These are phyloP conservation scores for Rhea pennata DNA, from an alignment of 2,113 vertebrate species.

Conservation along the genomic window DNA sequence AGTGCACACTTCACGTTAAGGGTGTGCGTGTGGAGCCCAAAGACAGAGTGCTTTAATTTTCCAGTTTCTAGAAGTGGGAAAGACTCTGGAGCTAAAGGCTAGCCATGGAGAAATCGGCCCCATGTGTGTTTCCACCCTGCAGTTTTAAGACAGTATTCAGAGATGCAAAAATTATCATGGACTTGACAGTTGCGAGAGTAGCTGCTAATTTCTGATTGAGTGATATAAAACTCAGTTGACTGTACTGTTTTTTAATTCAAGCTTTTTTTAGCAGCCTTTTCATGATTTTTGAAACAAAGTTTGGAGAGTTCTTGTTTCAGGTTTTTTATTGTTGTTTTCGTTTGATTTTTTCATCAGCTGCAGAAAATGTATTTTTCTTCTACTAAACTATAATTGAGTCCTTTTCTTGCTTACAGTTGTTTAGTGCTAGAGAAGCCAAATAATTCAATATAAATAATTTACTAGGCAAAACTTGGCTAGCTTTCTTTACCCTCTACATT, in stretches of 20 bases:
- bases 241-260: background rate
- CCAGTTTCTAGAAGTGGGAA: background rate
- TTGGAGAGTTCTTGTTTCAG: background rate
- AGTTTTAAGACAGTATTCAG: background rate
- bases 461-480: slow-evolving; percentile 7
- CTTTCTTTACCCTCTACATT: slow-evolving; percentile 23
- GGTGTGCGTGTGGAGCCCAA: background rate
- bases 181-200: background rate
- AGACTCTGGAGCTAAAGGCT: background rate
- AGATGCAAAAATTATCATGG: background rate
- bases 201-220: background rate
- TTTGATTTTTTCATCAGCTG: background rate
- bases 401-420: background rate
- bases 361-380: background rate
- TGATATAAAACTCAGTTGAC: background rate
- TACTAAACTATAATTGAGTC: background rate
- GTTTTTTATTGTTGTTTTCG: background rate
- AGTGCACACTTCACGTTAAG: background rate
- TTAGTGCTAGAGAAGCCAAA: background rate
- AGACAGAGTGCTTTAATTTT: background rate
- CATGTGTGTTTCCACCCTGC: background rate
- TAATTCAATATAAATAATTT: slow-evolving; percentile 39
- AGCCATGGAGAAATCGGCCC: background rate
- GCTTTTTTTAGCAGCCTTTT: background rate
- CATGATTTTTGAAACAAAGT: background rate